Percentiles rank a stretch among this genome's conserved stretches.
phyloP scores from a whole-genome alignment of 1,140 invertebrate species.

The Drosophila obscura region DNA sequence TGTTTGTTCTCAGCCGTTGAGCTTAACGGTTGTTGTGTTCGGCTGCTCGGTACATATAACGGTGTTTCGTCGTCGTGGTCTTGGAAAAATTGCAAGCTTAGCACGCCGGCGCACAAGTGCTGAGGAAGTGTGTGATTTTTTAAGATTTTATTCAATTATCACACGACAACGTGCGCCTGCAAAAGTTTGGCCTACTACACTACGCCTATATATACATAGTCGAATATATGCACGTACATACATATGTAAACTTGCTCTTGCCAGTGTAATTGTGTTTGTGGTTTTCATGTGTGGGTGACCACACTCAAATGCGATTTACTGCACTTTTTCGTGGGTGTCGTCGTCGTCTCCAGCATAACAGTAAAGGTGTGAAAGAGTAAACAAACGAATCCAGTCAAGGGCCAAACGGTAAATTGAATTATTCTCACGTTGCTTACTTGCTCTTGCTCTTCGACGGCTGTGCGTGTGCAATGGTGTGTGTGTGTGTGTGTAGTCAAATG shows the following conservation, averaged over 20 bases:
- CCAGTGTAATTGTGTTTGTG: slow-evolving; percentile 5
- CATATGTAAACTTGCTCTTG: not conserved
- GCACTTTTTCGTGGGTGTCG: slow-evolving; percentile 29
- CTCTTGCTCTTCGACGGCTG: not conserved
- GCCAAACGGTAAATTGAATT: slow-evolving; percentile 49
- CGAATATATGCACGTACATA: too few relatives aligned
- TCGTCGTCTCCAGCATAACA: slow-evolving; percentile 30
- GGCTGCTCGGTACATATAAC: not conserved
- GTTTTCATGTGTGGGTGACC: slow-evolving; percentile 16
- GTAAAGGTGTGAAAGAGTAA: slow-evolving; percentile 40
- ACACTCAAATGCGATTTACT: slow-evolving; percentile 15
- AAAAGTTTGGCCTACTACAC: not conserved
- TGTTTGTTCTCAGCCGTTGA: slow-evolving; percentile 60
- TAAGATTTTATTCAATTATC: slow-evolving; percentile 36
- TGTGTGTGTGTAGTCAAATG: slow-evolving; percentile 6
- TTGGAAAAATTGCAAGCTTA: slow-evolving; percentile 51
- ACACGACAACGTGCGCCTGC: slow-evolving; percentile 9
- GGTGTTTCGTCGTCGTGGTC: slow-evolving; percentile 18
- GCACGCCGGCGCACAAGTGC: slow-evolving; percentile 19
- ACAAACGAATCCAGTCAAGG: slow-evolving; percentile 19
- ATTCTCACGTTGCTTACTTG: slow-evolving; percentile 45
- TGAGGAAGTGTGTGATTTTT: slow-evolving; percentile 37
- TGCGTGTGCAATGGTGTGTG: not conserved
- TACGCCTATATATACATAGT: too few relatives aligned
- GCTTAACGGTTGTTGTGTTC: slow-evolving; percentile 56